Base-by-base conservation (phyloP, 2,797 vertebrate genomes). In the Malacoctenus gilli region DNA sequence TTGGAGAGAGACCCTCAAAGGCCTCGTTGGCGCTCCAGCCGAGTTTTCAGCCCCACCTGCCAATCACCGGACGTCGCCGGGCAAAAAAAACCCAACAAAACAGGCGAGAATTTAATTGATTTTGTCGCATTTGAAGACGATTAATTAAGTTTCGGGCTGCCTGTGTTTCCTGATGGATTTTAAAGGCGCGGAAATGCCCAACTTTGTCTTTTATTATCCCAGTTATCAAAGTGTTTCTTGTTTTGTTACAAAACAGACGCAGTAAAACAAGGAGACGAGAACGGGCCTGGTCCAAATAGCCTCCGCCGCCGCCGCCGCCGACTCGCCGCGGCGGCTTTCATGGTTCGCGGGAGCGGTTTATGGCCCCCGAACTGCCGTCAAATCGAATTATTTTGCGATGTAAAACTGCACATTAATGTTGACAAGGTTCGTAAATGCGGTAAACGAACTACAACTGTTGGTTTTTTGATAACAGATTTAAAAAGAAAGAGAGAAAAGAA, bases 1-100 rank as follows among this genome's bases (percentile, higher is more conserved):
- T 76, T 67, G 73, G 52, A 66, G 70, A 28, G 25, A 56, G 66
- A 48, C 48, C 71, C 73, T 83, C 71, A 47, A 59, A 79, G 70
- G 80, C 69, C 79, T 79, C 18, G 0, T 72, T 60, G 66, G 25
- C 25, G 25, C 25, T 28, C n/a, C n/a, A 37, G 49, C 16, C 42
- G 4, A 0, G 40, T 37, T 53, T 58, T 14, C 0, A 21, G 43
- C 46, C 8, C 3, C 15, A 44, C 42, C 59, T 66, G 73, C 59
- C 68, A 68, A 8, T 75, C 18, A 3, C 31, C 57, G n/a, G n/a
- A 40, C 19, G 12, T 13, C 1, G 31, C 23, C 8, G 35, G 59
- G 55, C 31, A 12, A n/a, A n/a, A n/a, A n/a, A n/a, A n/a, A n/a
- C n/a, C n/a, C n/a, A n/a, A n/a, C n/a, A n/a, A n/a, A n/a, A n/a